phyloP scores from a whole-genome alignment of 2,888 invertebrate genomes.

The Ephialtes manifestator region DNA sequence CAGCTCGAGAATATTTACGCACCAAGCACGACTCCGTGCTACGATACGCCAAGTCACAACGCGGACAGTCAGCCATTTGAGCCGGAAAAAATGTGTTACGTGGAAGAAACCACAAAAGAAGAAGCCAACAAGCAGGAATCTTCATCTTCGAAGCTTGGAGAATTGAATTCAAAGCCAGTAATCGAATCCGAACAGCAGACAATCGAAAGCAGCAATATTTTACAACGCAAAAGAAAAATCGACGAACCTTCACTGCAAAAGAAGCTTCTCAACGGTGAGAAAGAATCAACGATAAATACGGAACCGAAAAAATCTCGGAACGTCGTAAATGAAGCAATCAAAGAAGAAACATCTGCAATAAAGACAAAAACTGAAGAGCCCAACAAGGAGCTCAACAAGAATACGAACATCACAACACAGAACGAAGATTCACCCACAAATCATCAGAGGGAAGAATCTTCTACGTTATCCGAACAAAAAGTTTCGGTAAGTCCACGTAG shows the following conservation, averaged over 20 bases:
- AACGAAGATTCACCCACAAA: constrained; percentile 44
- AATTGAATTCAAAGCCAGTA: neutral
- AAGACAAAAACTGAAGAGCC: neutral
- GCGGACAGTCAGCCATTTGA: constrained; percentile 73
- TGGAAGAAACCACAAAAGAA: constrained; percentile 46
- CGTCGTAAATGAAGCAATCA: constrained; percentile 25
- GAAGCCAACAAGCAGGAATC: constrained; percentile 27
- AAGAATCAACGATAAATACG: neutral
- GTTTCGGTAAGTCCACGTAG: constrained; percentile 39
- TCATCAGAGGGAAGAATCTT: constrained; percentile 37
- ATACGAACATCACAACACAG: constrained; percentile 7
- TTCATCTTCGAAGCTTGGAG: constrained; percentile 10
- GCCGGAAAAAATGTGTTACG: constrained; percentile 69
- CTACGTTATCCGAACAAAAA: constrained; percentile 13
- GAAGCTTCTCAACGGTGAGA: constrained; percentile 39
- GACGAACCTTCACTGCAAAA: neutral
- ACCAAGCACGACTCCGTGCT: constrained; percentile 82
- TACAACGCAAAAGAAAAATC: constrained; percentile 42
- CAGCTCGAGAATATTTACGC: constrained; percentile 83
- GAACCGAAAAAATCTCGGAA: neutral
- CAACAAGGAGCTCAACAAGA: neutral
- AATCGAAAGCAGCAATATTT: constrained; percentile 54
- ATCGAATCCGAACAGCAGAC: constrained; percentile 32
- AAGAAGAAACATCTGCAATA: neutral
- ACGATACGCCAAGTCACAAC: constrained; percentile 81